phyloP scores from a whole-genome alignment of 2,797 vertebrate genomes.

The Muscicapa striata region DNA sequence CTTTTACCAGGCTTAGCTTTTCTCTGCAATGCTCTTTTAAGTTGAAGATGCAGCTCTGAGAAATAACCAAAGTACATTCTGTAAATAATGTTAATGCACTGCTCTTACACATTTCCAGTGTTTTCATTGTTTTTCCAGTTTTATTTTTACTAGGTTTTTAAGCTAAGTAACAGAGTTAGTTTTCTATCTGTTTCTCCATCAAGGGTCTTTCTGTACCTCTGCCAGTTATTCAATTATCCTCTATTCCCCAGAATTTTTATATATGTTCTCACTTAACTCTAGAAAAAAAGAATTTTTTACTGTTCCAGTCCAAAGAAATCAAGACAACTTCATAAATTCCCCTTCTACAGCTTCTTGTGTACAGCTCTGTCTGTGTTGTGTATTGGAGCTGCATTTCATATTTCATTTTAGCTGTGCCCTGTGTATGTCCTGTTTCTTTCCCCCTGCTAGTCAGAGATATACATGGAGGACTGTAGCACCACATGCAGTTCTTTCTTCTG shows the following conservation, averaged over 20 bases:
- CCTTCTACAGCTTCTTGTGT: neutral
- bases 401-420: neutral
- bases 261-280: neutral
- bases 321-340: neutral
- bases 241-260: neutral
- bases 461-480: neutral
- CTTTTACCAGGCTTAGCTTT: neutral
- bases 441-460: neutral
- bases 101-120: neutral
- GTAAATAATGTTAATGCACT: neutral
- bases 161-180: neutral
- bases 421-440: neutral
- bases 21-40: neutral
- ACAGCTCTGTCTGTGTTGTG: neutral
- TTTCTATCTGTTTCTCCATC: neutral
- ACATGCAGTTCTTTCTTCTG: neutral
- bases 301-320: neutral
- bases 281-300: neutral
- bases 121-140: neutral
- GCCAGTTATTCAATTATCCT: neutral
- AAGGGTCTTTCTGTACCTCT: neutral
- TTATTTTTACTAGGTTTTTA: constrained; percentile 7
- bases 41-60: neutral
- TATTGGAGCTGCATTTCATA: neutral
- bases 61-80: neutral